A percentile compares a stretch with the other conserved stretches of the same genome.
Evolutionary conservation across 1,140 invertebrate species (phyloP).

Genomic region (Zophobas morio): DNA sequence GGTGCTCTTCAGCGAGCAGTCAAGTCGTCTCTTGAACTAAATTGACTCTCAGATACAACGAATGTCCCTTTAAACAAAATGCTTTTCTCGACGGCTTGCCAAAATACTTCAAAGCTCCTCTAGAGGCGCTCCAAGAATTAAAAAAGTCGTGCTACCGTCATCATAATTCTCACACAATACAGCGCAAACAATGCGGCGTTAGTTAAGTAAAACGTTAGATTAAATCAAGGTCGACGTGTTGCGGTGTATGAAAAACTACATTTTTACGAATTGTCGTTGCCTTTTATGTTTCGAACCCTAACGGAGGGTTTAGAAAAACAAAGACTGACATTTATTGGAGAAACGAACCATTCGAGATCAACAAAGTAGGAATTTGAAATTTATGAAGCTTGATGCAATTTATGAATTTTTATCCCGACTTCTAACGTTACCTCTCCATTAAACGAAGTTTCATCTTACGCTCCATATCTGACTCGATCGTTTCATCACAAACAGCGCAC

Average conservation of each 20-base stretch:
- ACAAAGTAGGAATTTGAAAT: too few relatives aligned
- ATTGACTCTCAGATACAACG: too few relatives aligned
- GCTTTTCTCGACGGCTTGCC: too few relatives aligned
- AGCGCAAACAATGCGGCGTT: background rate
- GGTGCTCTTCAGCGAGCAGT: too few relatives aligned
- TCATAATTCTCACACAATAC: background rate
- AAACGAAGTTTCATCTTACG: slow-evolving; percentile 9
- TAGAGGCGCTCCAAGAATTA: too few relatives aligned
- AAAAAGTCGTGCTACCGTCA: too few relatives aligned
- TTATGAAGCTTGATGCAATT: background rate
- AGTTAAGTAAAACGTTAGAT: slow-evolving; percentile 15
- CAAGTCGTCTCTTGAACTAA: too few relatives aligned
- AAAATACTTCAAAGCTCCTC: too few relatives aligned
- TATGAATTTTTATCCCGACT: background rate
- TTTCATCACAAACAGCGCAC: background rate
- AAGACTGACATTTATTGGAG: too few relatives aligned
- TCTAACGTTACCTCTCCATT: slow-evolving; percentile 21
- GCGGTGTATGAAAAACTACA: background rate
- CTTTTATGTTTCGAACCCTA: background rate
- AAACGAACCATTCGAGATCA: too few relatives aligned
- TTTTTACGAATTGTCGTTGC: background rate
- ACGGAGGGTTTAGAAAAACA: background rate
- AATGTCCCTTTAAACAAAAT: too few relatives aligned
- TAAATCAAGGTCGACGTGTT: slow-evolving; percentile 16
- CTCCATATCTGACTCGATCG: background rate